Base-by-base conservation (phyloP, 2,888 invertebrate species). In the Myopa tessellatipennis region DNA sequence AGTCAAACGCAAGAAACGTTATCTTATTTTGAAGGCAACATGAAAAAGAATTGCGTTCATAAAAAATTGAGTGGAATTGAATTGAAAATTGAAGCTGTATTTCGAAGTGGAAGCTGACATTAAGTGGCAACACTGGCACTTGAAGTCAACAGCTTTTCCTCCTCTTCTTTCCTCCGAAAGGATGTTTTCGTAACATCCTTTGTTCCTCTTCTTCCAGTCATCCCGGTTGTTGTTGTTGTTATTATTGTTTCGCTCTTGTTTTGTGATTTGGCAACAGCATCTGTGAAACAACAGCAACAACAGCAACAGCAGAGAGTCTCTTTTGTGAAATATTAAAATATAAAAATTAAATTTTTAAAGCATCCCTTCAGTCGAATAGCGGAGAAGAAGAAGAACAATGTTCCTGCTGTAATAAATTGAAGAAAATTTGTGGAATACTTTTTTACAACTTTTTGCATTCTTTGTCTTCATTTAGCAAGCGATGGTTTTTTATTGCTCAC, bases 101-200 rank as follows among this genome's bases (percentile, higher is more conserved):
- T 36, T 65, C 8, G 65, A 65, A 65, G 65, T 65, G 18, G 55
- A 45, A 45, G 65, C 65, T 65, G 65, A 65, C 38, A 65, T 65
- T 65, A 65, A 65, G 65, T 65, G 65, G 38, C 65, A 65, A 34
- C 38, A 38, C 38, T 38, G 65, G 36, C 65, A 38, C 36, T 8
- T 65, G 65, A 38, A 34, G 16, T 61, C 10, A 36, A 38, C 36
- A 8, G 26, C 61, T 18, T 63, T 18, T 63, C 26, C 50, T 50
- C 8, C 16, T 55, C 55, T 55, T 55, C 55, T 55, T 55, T 14
- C 55, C 5, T 55, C 55, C n/a, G n/a, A n/a, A n/a, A n/a, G n/a
- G n/a, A n/a, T n/a, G n/a, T n/a, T 16, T 55, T 55, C 10, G 55
- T 12, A 8, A 50, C 5, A 5, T 55, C 55, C 1, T 4, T 55